Evolutionary conservation across 2,797 vertebrate species (phyloP), one percentile per base, ranked within the genome.

Genomic region (Cynopterus sphinx): DNA sequence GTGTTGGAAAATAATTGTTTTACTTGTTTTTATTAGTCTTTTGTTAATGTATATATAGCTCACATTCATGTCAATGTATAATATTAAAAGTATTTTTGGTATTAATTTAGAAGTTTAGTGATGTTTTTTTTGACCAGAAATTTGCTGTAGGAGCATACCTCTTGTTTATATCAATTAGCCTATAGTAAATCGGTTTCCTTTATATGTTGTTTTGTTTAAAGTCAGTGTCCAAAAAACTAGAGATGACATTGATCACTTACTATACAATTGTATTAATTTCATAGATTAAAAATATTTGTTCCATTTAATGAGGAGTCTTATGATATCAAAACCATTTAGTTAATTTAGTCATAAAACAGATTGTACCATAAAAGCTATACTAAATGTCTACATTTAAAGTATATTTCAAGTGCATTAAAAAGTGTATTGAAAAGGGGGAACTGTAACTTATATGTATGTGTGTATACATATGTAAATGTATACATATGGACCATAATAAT

Each of bases 331-430:
- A 96, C 19, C 78, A 46, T 49, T 5, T 2, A 33, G 26, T 81
- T 96, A 67, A 26, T 71, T 70, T 77, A 87, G n/a, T 46, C 93
- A 22, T 43, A 94, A 85, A 93, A 65, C 2, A 92, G 92, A 85
- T 31, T 63, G 8, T 3, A 70, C 12, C 36, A 71, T 51, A 55
- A 95, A 93, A 91, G 61, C 55, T 91, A 81, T 95, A 46, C 33
- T 73, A 19, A 70, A 74, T 74, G 85, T 74, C 8, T 89, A 7
- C 41, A 67, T 86, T 94, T 93, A 49, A 92, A 55, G 28, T 85
- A 2, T 53, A 22, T 87, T 95, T 92, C 65, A 9, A 43, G 39
- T 67, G 71, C 17, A 73, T 4, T 90, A 73, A 85, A 90, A 86
- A 46, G 3, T 7, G 5, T 59, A 43, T 24, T 68, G 13, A 1